These are phyloP conservation scores for Cheilosia impressa DNA, from an alignment of 2,888 invertebrate genomes.

Conservation along the genomic window DNA sequence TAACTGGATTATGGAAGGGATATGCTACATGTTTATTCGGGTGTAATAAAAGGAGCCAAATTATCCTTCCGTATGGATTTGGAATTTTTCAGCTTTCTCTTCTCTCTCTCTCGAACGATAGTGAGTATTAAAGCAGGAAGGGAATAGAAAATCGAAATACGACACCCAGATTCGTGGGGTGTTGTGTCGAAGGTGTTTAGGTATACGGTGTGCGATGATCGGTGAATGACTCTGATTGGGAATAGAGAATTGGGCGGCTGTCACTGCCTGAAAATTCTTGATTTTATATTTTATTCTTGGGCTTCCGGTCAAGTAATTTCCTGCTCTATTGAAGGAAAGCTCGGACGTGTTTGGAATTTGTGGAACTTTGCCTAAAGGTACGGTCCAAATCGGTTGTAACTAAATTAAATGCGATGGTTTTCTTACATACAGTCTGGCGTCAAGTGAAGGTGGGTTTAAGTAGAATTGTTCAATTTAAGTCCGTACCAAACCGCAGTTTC, in stretches of 20 bases:
- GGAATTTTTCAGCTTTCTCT: constrained; percentile 49
- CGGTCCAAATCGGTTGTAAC: neutral
- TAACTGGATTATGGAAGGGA: constrained; percentile 75
- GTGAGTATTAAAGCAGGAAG: constrained; percentile 54
- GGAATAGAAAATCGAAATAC: constrained; percentile 40
- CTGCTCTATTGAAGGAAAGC: constrained; percentile 62
- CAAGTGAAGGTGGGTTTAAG: too few species aligned
- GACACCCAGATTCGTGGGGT: constrained; percentile 13
- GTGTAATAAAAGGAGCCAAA: constrained; percentile 75
- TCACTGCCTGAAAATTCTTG: constrained; percentile 54
- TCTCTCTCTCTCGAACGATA: neutral
- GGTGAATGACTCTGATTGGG: constrained; percentile 37
- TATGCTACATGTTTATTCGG: constrained; percentile 75
- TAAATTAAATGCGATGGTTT: too few species aligned
- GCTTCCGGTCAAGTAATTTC: constrained; percentile 75
- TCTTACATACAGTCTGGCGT: too few species aligned
- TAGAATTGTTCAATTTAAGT: too few species aligned
- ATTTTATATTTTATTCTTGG: constrained; percentile 67
- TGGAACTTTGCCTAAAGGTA: neutral
- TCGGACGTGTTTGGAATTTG: constrained; percentile 37
- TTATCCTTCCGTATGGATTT: constrained; percentile 75
- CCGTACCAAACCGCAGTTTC: too few species aligned
- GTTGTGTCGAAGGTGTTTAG: constrained; percentile 8
- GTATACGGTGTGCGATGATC: neutral
- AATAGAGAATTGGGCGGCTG: neutral